phyloP scores from a whole-genome alignment of 1,140 invertebrate genomes.

The Drosophila punjabiensis region DNA sequence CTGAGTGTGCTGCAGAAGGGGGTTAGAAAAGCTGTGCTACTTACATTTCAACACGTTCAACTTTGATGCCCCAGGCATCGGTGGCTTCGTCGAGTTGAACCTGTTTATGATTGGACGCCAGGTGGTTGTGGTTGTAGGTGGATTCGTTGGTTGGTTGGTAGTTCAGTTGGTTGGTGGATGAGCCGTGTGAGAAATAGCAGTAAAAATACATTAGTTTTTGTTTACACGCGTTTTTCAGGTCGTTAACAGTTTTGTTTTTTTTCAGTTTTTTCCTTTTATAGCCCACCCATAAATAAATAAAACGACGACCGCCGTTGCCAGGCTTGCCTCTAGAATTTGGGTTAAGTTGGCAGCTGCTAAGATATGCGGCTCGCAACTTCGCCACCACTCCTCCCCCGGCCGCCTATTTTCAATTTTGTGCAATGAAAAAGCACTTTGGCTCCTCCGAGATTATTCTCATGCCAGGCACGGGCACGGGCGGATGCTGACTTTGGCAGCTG shows the following conservation, averaged over 20 bases:
- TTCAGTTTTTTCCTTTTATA: conserved; percentile 48
- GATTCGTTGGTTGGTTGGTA: conserved; percentile 21
- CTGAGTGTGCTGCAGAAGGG: conserved; percentile 20
- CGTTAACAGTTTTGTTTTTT: conserved; percentile 78
- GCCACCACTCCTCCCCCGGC: not conserved
- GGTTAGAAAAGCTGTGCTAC: conserved; percentile 85
- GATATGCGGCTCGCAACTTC: conserved; percentile 58
- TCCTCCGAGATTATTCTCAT: conserved; percentile 39
- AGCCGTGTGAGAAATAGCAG: conserved; percentile 72
- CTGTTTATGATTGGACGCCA: conserved; percentile 86
- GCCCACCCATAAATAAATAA: conserved; percentile 74
- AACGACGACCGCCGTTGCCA: conserved; percentile 24
- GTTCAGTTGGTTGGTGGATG: conserved; percentile 36
- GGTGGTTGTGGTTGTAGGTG: conserved; percentile 36
- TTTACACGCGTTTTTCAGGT: conserved; percentile 77
- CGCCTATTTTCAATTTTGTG: conserved; percentile 50
- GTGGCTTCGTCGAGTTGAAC: conserved; percentile 95
- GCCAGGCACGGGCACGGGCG: conserved; percentile 24
- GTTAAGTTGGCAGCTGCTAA: conserved; percentile 65
- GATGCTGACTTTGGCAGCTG: conserved; percentile 52
- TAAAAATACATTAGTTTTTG: conserved; percentile 84
- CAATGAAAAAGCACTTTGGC: conserved; percentile 45
- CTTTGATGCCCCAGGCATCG: conserved; percentile 98
- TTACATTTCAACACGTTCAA: conserved; percentile 98
- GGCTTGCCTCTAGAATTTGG: conserved; percentile 48